Conservation (phyloP, 2,113 vertebrate species). For the Eublepharis macularius region DNA sequence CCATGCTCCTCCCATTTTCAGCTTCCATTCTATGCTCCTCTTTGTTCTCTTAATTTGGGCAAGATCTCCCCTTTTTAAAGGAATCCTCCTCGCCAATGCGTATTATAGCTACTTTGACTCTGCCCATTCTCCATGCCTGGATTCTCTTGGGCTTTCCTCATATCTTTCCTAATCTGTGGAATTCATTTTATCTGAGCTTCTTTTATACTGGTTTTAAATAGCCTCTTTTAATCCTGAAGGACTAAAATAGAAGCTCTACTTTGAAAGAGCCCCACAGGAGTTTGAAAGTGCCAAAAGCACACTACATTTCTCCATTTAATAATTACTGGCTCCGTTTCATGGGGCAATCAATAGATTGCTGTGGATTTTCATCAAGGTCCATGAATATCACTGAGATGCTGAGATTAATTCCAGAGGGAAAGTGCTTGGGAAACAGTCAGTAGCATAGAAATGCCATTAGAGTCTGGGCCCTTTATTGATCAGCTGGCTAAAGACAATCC, state of each 20-base stretch:
- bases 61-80: background rate
- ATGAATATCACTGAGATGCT: slow-evolving; percentile 24
- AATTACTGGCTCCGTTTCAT: slow-evolving; percentile 33
- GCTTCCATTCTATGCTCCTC: background rate
- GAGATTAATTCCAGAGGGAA: slow-evolving; percentile 57
- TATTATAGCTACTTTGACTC: background rate
- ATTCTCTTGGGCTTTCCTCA: background rate
- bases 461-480: slow-evolving; percentile 40
- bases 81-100: background rate
- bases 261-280: slow-evolving; percentile 1
- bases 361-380: slow-evolving; percentile 1
- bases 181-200: background rate
- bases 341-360: background rate
- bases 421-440: slow-evolving; percentile 38
- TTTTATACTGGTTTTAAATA: slow-evolving; percentile 24
- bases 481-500: slow-evolving; percentile 32
- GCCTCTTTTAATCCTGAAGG: slow-evolving; percentile 16
- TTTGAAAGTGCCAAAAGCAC: slow-evolving; percentile 3
- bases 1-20: background rate
- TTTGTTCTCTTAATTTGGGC: background rate
- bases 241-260: slow-evolving; percentile 14
- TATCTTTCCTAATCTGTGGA: background rate
- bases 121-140: background rate
- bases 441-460: slow-evolving; percentile 49
- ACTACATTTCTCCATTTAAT: slow-evolving; percentile 31